phyloP scores from a whole-genome alignment of 1,140 invertebrate species.

The Thalassaphorura encarpata region DNA sequence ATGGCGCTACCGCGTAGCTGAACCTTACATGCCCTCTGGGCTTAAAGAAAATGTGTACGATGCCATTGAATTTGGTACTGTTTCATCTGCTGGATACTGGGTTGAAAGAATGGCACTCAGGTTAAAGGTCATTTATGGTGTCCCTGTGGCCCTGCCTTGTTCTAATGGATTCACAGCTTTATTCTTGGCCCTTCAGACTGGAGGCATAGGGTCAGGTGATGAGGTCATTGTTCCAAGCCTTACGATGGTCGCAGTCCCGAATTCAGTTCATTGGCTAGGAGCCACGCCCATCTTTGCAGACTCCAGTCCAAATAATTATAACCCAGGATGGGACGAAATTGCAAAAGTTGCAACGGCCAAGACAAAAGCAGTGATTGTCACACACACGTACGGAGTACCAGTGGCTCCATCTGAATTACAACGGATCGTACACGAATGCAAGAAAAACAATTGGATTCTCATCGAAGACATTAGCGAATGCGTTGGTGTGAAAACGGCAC shows the following conservation, averaged over 20 bases:
- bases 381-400: slow-evolving; percentile 24
- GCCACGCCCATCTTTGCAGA: slow-evolving; percentile 17
- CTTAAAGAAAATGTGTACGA: slow-evolving; percentile 15
- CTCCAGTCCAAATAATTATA: slow-evolving; percentile 10
- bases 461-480: slow-evolving; percentile 23
- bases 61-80: slow-evolving; percentile 8
- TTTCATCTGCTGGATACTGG: slow-evolving; percentile 18
- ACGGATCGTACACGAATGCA: slow-evolving; percentile 5
- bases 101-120: slow-evolving; percentile 5
- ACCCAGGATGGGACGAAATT: slow-evolving; percentile 14
- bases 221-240: slow-evolving; percentile 17
- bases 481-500: slow-evolving; percentile 4
- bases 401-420: slow-evolving; percentile 7
- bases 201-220: slow-evolving; percentile 7
- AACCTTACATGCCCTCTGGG: slow-evolving; percentile 9
- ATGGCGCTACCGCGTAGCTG: slow-evolving; percentile 15
- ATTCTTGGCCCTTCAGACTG: slow-evolving; percentile 12
- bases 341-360: neutral
- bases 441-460: slow-evolving; percentile 4
- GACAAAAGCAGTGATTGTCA: slow-evolving; percentile 19
- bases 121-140: slow-evolving; percentile 1
- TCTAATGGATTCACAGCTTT: slow-evolving; percentile 20
- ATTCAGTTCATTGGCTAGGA: slow-evolving; percentile 10
- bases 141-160: slow-evolving; percentile 16
- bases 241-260: slow-evolving; percentile 18